Base-by-base conservation (phyloP, 2,888 invertebrate species). In the Apocheima hispidaria region DNA sequence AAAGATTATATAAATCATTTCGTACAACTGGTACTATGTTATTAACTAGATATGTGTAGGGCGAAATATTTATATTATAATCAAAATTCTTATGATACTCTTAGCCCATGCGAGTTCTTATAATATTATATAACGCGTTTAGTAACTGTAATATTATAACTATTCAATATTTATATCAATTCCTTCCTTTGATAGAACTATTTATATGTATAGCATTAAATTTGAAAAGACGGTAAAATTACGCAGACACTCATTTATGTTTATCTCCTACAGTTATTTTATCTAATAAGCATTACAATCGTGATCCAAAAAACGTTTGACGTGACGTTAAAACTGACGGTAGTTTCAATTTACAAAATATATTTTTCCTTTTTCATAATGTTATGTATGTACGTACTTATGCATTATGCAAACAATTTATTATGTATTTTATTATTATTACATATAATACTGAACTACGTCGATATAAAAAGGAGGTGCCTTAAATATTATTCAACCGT, bases 181-280 rank as follows among this genome's bases (percentile, higher is more conserved):
- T 87, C 88, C 88, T 82, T 87, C 74, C 77, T 74, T 81, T 81
- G 75, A 80, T 81, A 77, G 74, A 74, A 68, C 71, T 74, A 75
- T 74, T 60, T 53, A 53, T 28, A n/a, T n/a, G n/a, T n/a, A 51
- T 56, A 56, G 56, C 23, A 48, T 46, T 18, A 41, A 35, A 54
- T 40, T 46, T 52, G 50, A 41, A 16, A 55, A 60, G 56, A 56
- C 41, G 33, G 56, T 52, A 57, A 26, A 21, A 48, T 12, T 54
- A 46, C 9, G 44, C 52, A 48, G 38, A 48, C 10, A 30, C 28
- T 54, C 43, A 46, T 26, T 33, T 48, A 16, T 6, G 6, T 20
- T 40, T 53, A 23, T 44, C 2, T 12, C 1, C 18, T 38, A 46
- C 26, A 41, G 14, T 46, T 46, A 33, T 12, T 48, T 14, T 23